Percentiles rank a stretch among this genome's conserved stretches.
Evolutionary conservation across 2,888 invertebrate genomes (phyloP).

Genomic region (Chouioia cunea): DNA sequence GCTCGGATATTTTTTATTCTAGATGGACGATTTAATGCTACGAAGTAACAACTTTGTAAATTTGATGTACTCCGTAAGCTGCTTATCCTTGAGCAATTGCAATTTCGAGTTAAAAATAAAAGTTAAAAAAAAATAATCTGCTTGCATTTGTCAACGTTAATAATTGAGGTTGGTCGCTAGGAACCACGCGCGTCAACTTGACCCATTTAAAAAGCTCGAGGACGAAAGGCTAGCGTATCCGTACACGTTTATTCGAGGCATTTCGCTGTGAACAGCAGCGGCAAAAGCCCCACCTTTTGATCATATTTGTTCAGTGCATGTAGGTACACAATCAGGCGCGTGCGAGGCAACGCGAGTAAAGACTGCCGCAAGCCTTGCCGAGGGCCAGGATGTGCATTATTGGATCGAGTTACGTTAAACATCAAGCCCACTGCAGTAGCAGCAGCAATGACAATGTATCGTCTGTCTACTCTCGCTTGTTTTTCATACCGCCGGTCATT

Average conservation of each 20-base stretch:
- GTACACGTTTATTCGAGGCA: background rate
- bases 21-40: no score
- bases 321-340: slow-evolving; percentile 12
- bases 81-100: no score
- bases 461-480: slow-evolving; percentile 4
- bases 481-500: no score
- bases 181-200: slow-evolving; percentile 11
- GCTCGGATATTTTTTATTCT: no score
- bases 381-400: slow-evolving; percentile 67
- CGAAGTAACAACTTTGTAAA: no score
- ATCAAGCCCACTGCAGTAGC: slow-evolving; percentile 51
- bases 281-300: slow-evolving; percentile 48
- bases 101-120: no score
- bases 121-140: no score
- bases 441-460: background rate
- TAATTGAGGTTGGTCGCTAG: no score
- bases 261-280: background rate
- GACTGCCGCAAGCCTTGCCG: slow-evolving; percentile 51
- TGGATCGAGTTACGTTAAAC: slow-evolving; percentile 68
- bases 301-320: slow-evolving; percentile 50
- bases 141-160: no score
- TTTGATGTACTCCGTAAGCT: no score
- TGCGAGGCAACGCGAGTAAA: background rate
- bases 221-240: background rate
- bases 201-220: slow-evolving; percentile 28